phyloP scores from a whole-genome alignment of 2,888 invertebrate species.

The Tetramorium bicarinatum region DNA sequence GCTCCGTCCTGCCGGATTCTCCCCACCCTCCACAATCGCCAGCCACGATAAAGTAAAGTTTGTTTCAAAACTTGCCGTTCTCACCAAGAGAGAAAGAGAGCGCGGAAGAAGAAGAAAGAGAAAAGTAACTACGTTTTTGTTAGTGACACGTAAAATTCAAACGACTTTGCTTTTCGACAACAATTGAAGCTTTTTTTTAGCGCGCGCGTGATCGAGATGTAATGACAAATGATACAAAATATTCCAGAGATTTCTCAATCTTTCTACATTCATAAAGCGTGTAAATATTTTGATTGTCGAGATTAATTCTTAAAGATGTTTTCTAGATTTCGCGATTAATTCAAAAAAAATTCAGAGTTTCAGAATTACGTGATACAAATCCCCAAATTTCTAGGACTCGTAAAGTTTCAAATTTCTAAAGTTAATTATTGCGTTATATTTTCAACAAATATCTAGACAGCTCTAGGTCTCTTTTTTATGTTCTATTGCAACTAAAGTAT shows the following conservation, averaged over 20 bases:
- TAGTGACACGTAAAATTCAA: conserved; percentile 79
- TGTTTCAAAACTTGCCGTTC: conserved; percentile 82
- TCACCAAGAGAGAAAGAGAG: conserved; percentile 47
- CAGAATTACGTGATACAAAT: neutral
- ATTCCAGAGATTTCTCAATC: neutral
- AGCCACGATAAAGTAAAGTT: conserved; percentile 85
- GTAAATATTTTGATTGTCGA: neutral
- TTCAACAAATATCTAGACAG: neutral
- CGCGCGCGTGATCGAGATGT: neutral
- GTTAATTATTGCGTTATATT: neutral
- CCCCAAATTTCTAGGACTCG: too few relatives aligned
- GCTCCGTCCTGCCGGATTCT: conserved; percentile 69
- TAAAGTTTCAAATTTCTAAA: neutral
- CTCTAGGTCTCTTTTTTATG: neutral
- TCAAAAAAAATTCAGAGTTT: neutral
- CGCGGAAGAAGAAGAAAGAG: conserved; percentile 21
- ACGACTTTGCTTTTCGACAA: conserved; percentile 68
- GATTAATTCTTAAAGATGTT: neutral
- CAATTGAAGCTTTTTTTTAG: conserved; percentile 57
- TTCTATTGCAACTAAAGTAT: neutral
- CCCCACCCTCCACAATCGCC: conserved; percentile 71
- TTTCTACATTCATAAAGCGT: neutral
- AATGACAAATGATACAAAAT: neutral
- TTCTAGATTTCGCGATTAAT: neutral
- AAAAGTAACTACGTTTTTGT: conserved; percentile 78